Base-by-base conservation (phyloP, 1,140 invertebrate species). In the Drosophila pectinifera region DNA sequence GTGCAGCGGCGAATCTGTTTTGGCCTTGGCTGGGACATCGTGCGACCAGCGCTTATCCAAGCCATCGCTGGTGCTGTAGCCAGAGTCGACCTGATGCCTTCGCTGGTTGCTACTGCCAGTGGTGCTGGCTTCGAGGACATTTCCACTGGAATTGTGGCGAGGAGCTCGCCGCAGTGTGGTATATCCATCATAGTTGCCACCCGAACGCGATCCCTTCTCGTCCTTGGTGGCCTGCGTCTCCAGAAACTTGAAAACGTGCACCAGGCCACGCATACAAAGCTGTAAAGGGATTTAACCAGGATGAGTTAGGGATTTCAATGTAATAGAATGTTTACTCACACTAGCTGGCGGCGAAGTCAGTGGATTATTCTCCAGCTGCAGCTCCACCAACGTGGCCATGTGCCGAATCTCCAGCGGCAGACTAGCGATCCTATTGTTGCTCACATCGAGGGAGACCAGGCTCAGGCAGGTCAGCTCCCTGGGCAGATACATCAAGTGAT, bases 171-270 rank as follows among this genome's bases (percentile, higher is more conserved):
- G 68, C 57, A 92, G 24, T 1, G 91, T 92, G 20, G 91, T 91
- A 38, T 91, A 91, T 20, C 91, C 91, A 79, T 92, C 92, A 34
- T 92, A 92, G 42, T 91, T 91, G 24, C 90, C 90, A 13, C 90
- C 91, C 10, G 79, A 75, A 65, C 39, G 93, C 43, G 67, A 93
- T 42, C 92, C 90, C 49, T 93, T 93, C 70, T 94, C 93, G 28
- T 94, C 94, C 86, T 96, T 95, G 79, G 95, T 95, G 22, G 97
- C 96, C 93, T 97, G 96, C 85, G 95, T 96, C 91, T 98, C 97
- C 61, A 99, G 93, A 93, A 97, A 98, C 92, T 98, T 98, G 93
- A 98, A 98, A 68, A 99, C 97, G 93, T 98, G 98, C 81, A 97
- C 96, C 90, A 96, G 94, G 68, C 98, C 98, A 91, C 97, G 95